Percentiles rank a stretch among this genome's conserved stretches.
phyloP scores from a whole-genome alignment of 2,888 invertebrate species.

The Globia sparganii region DNA sequence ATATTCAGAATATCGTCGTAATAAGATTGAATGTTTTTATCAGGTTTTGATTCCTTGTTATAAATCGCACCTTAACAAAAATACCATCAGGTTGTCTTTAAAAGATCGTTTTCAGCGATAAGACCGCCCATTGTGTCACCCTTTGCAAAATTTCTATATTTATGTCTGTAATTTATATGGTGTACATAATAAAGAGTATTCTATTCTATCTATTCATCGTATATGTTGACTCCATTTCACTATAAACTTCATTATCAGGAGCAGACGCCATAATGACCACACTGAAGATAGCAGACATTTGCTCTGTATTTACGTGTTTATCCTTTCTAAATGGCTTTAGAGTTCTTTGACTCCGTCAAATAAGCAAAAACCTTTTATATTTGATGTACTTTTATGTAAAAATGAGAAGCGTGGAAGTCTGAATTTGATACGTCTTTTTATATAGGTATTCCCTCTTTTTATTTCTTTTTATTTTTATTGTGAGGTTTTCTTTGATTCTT shows the following conservation, averaged over 20 bases:
- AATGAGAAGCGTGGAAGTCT: background rate
- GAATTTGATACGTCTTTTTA: background rate
- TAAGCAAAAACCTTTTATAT: background rate
- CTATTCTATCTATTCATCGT: too few species aligned
- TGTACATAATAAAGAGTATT: too few species aligned
- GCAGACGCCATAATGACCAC: slow-evolving; percentile 10
- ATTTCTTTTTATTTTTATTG: too few species aligned
- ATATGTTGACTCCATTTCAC: background rate
- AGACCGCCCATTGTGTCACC: too few species aligned
- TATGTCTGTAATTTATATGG: too few species aligned
- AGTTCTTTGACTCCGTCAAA: background rate
- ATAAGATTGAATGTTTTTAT: background rate
- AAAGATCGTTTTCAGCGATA: too few species aligned
- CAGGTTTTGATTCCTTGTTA: background rate
- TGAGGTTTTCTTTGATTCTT: background rate
- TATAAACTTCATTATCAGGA: background rate
- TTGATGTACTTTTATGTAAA: too few species aligned
- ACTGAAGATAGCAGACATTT: background rate
- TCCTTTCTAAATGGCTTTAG: slow-evolving; percentile 8
- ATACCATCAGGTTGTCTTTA: too few species aligned
- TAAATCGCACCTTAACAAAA: background rate
- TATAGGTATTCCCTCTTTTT: too few species aligned
- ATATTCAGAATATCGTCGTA: background rate
- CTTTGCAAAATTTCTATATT: too few species aligned
- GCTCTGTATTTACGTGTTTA: background rate